Evolutionary conservation across 1,140 invertebrate genomes (phyloP), one percentile per base, ranked within the genome.

Genomic region (Cylas formicarius): DNA sequence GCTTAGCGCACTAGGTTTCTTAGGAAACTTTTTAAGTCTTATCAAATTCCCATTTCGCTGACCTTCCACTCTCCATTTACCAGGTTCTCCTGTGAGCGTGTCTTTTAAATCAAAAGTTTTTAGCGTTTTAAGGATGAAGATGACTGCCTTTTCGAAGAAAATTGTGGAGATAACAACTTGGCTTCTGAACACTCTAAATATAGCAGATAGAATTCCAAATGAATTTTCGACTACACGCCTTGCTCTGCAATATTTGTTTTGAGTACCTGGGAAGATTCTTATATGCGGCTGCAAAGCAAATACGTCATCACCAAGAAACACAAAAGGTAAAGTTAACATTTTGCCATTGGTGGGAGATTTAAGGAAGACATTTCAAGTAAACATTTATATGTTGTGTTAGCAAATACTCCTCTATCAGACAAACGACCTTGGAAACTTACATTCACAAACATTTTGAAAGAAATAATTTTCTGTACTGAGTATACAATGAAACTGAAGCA

Each of bases 51-150:
- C 38, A 33, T 41, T 41, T 41, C 26, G 38, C 24, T 33, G 11
- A 33, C 38, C 38, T 41, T 41, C 27, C 13, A 41, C 27, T 32
- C 0, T 41, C 38, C 38, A 41, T 41, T 24, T 32, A 33, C 38
- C 38, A 9, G 37, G 23, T 28, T 39, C 6, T 16, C 37, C 37
- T 6, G 2, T 33, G 14, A 27, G 21, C 23, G 36, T 1, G 13
- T 38, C 19, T 13, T 26, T 24, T 21, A 24, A 21, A 11, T 38
- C 18, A 10, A 23, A 26, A 21, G 21, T 38, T 26, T 2, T 14
- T 38, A 24, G 8, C 27, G 35, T 10, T 14, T 16, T n/a, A 24
- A 38, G 21, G 35, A 38, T 23, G 8, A 21, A 38, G 35, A 4
- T 23, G 21, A 38, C 8, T 38, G 5, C 24, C 27, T 21, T 23